Evolutionary conservation across 1,140 invertebrate genomes (phyloP).

Genomic region (Drosophila murphyi): DNA sequence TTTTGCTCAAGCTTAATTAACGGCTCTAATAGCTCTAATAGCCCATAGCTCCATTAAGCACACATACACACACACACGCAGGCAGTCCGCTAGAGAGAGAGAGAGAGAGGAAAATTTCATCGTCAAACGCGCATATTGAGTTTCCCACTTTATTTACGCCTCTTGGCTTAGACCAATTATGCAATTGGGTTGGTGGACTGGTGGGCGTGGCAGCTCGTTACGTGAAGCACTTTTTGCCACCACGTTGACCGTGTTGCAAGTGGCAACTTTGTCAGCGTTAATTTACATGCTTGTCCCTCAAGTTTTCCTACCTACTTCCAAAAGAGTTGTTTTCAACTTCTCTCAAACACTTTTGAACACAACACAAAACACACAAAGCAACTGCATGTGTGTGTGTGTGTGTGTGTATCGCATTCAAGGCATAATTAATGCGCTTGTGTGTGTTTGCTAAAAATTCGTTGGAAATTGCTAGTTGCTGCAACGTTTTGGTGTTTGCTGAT

Average conservation of each 20-base stretch:
- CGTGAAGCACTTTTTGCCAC: constrained; percentile 38
- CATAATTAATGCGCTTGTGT: neutral
- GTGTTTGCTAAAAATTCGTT: neutral
- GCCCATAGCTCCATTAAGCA: constrained; percentile 40
- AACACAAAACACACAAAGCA: neutral
- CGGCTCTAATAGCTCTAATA: constrained; percentile 27
- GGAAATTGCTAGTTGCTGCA: constrained; percentile 23
- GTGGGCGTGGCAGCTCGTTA: constrained; percentile 19
- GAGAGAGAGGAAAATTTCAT: constrained; percentile 7
- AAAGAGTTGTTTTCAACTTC: constrained; percentile 10
- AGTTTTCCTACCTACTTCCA: constrained; percentile 2
- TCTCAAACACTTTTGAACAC: constrained; percentile 8
- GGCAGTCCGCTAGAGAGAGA: neutral
- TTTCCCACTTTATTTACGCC: constrained; percentile 45
- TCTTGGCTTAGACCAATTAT: constrained; percentile 48
- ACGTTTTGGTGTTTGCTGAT: constrained; percentile 35
- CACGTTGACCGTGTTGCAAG: constrained; percentile 30
- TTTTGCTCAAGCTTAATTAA: constrained; percentile 53
- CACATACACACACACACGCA: too few relatives aligned
- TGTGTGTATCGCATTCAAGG: neutral
- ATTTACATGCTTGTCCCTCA: constrained; percentile 28
- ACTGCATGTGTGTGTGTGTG: neutral
- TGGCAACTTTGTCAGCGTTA: constrained; percentile 42
- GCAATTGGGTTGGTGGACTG: constrained; percentile 7
- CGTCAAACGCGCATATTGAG: constrained; percentile 40